Percentiles rank a stretch among this genome's conserved stretches.
Conservation (phyloP, 2,888 invertebrate species). For the Oxycera nigricornis region DNA sequence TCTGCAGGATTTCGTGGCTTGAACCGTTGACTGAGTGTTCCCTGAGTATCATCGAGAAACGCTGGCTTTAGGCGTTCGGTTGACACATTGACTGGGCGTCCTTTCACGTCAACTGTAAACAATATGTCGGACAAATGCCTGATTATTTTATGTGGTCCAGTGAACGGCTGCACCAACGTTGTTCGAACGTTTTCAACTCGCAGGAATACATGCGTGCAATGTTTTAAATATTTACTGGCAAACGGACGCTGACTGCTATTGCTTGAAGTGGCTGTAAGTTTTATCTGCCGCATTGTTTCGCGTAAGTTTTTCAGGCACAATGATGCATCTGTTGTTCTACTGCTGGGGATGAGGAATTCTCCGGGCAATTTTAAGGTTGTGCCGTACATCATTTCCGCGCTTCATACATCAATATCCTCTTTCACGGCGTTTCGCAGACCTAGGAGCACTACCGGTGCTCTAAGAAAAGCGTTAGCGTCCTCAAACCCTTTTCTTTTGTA, state of each 20-base stretch:
- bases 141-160: no score
- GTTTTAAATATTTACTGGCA: background rate
- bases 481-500: no score
- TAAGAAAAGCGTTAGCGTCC: no score
- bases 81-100: no score
- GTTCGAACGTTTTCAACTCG: background rate
- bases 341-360: background rate
- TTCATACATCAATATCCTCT: background rate
- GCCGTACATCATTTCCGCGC: background rate
- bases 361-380: background rate
- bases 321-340: background rate
- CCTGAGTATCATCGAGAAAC: background rate
- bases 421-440: background rate
- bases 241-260: background rate
- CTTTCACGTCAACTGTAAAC: no score
- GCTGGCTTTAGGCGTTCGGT: background rate
- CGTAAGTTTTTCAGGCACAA: background rate
- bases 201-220: conserved; percentile 7
- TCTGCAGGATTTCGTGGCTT: no score
- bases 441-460: background rate
- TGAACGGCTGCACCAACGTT: background rate
- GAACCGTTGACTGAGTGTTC: no score
- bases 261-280: background rate
- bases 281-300: background rate
- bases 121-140: no score